Percentiles rank a stretch among this genome's conserved stretches.
These are phyloP conservation scores for Coenonympha glycerion DNA, from an alignment of 2,888 invertebrate species.

Conservation along the genomic window DNA sequence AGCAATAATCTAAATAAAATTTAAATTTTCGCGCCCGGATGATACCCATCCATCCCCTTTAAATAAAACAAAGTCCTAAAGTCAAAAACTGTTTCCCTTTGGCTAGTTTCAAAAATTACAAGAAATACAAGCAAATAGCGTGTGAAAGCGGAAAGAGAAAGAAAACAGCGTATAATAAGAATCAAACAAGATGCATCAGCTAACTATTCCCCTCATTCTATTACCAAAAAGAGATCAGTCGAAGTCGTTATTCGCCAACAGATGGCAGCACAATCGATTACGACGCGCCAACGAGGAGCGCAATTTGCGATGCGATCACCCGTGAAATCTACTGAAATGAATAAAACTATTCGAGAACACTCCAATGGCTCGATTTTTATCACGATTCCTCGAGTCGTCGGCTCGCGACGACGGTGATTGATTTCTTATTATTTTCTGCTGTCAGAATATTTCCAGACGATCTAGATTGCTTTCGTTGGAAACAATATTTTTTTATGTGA, in stretches of 20 bases:
- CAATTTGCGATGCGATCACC: constrained; percentile 67
- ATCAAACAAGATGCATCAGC: constrained; percentile 20
- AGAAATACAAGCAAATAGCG: too few relatives aligned
- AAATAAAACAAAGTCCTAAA: too few relatives aligned
- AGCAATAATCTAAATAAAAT: too few relatives aligned
- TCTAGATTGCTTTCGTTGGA: constrained; percentile 5
- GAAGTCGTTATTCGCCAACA: constrained; percentile 72
- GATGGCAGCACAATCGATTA: constrained; percentile 73
- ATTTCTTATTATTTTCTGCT: constrained; percentile 21
- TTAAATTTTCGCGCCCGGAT: too few relatives aligned
- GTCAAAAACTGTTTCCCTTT: too few relatives aligned
- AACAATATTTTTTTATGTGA: background rate
- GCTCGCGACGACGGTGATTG: constrained; percentile 26
- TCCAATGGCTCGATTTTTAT: constrained; percentile 47
- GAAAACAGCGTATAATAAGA: too few relatives aligned
- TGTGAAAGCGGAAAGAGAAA: too few relatives aligned
- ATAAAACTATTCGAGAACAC: constrained; percentile 68
- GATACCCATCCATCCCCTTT: too few relatives aligned
- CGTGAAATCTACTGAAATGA: constrained; percentile 73
- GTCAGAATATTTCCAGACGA: constrained; percentile 2
- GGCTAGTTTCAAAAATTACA: too few relatives aligned
- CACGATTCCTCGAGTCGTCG: constrained; percentile 26
- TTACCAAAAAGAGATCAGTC: constrained; percentile 58
- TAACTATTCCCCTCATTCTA: constrained; percentile 37
- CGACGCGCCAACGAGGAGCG: constrained; percentile 56